A percentile compares a stretch with the other conserved stretches of the same genome.
These are phyloP conservation scores for Anneissia japonica DNA, from an alignment of 35 echinoderm and acorn worm genomes.

Conservation along the genomic window DNA sequence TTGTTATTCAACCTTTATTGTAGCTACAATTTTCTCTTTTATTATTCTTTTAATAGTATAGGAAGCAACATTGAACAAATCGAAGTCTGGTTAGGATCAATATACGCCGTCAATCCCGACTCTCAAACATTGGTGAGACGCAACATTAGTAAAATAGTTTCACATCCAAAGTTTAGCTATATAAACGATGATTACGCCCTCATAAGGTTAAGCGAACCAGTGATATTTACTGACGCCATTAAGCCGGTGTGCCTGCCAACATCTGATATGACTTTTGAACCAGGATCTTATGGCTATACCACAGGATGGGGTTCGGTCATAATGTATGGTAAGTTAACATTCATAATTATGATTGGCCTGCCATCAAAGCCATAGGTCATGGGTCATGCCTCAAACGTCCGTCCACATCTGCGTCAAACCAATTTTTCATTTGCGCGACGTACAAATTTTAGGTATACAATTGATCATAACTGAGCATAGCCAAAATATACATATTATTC, in stretches of 20 bases:
- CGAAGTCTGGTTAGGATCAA: not conserved
- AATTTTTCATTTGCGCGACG: too few relatives aligned
- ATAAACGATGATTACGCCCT: not conserved
- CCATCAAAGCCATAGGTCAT: too few relatives aligned
- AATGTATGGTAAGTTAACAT: not conserved
- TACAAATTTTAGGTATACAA: too few relatives aligned
- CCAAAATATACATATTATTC: too few relatives aligned
- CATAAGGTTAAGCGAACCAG: not conserved
- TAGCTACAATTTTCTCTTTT: too few relatives aligned
- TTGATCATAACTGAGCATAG: too few relatives aligned
- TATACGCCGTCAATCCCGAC: not conserved
- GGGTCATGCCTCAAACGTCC: too few relatives aligned
- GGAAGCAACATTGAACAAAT: too few relatives aligned
- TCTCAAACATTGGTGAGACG: not conserved
- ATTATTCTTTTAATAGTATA: too few relatives aligned
- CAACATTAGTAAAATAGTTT: not conserved
- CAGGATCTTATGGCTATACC: not conserved
- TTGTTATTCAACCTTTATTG: too few relatives aligned
- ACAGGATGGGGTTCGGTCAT: not conserved
- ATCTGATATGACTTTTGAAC: not conserved
- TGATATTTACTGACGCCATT: not conserved
- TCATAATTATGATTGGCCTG: too few relatives aligned
- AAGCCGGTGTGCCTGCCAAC: not conserved
- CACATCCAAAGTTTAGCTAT: not conserved
- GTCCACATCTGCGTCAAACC: too few relatives aligned